phyloP scores from a whole-genome alignment of 2,797 vertebrate species.

The Rhinella marina region DNA sequence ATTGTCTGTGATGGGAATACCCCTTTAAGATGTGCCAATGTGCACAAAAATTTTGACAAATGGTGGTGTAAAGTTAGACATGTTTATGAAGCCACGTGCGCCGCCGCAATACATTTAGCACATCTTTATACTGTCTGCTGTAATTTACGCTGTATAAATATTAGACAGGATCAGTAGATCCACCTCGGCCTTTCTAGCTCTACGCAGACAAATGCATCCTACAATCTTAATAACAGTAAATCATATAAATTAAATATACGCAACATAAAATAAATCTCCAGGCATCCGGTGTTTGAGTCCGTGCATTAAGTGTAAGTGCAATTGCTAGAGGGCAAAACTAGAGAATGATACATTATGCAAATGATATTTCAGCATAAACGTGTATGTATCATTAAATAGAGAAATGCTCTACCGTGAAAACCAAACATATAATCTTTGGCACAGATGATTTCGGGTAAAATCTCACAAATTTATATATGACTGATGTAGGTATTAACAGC shows the following conservation, averaged over 20 bases:
- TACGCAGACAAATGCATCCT: not conserved
- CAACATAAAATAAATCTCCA: not conserved
- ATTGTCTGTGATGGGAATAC: too few relatives aligned
- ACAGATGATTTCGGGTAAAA: not conserved
- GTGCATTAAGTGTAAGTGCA: constrained; percentile 20
- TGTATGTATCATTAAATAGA: constrained; percentile 39
- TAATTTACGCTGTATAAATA: too few relatives aligned
- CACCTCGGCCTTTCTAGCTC: not conserved
- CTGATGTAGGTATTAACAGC: constrained; percentile 22
- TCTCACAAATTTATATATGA: constrained; percentile 1
- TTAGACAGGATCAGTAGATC: too few relatives aligned
- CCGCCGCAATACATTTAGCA: too few relatives aligned
- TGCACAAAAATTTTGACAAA: too few relatives aligned
- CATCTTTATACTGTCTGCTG: too few relatives aligned
- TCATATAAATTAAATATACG: constrained; percentile 3
- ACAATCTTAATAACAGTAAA: not conserved
- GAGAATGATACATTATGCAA: constrained; percentile 33
- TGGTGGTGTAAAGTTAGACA: too few relatives aligned
- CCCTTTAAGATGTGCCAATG: too few relatives aligned
- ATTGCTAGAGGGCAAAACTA: constrained; percentile 33
- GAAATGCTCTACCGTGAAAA: constrained; percentile 1
- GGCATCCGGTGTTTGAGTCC: not conserved
- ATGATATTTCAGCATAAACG: constrained; percentile 20
- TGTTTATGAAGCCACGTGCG: too few relatives aligned
- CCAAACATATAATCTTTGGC: not conserved